Evolutionary conservation across 2,888 invertebrate species (phyloP), one percentile per base, ranked within the genome.

Genomic region (Athalia rosae): DNA sequence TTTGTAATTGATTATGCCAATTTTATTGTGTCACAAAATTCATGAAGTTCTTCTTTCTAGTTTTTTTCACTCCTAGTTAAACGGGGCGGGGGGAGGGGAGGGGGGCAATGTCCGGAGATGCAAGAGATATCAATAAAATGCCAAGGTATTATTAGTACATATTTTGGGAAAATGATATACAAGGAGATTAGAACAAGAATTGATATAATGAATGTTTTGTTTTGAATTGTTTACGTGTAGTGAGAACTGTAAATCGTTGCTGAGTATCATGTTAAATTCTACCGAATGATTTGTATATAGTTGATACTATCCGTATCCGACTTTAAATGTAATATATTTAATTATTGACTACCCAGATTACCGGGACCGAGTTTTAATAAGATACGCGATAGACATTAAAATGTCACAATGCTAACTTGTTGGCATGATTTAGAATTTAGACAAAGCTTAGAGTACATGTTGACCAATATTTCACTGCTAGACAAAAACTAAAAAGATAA

Each of bases 211-310:
- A 28, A 28, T 28, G 28, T 28, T 28, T 28, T 28, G 28, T 28
- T 28, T 28, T 28, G 28, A 28, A 28, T 28, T 28, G 28, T 28
- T 28, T 28, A 63, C 67, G 28, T 61, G 43, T 61, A 48, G 71
- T 66, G 58, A 59, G 45, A 15, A 58, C 58, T 62, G 47, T 9
- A 43, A 64, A 48, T 43, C 50, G 71, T 63, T 71, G 56, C 59
- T 61, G 15, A 61, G 43, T 13, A 62, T 56, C 64, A 43, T 61
- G 56, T 43, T 48, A 4, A 67, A 74, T 74, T 74, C 61, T 69
- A 50, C 59, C 45, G 15, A 77, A 69, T 77, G n/a, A 77, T 77
- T 67, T 67, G 77, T 67, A 67, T 47, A 77, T 77, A 77, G n/a
- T 67, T 43, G 69, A 61, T 9, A 66, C 69, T 77, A 56, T 50